Evolutionary conservation across 2,797 vertebrate species (phyloP).

Genomic region (Poecilia picta): DNA sequence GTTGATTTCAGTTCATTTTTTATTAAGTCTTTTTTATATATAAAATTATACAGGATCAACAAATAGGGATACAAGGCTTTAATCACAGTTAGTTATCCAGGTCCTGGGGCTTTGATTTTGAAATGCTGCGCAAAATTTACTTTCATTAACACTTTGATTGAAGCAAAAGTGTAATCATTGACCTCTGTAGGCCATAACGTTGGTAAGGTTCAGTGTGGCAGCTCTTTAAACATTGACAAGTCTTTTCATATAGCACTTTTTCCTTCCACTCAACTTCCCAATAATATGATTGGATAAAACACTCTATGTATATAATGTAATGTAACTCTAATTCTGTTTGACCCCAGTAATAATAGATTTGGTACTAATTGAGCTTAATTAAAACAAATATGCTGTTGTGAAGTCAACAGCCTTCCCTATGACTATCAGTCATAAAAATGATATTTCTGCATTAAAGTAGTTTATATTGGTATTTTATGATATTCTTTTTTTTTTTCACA

Average conservation of each 20-base stretch:
- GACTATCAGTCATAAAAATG: not conserved
- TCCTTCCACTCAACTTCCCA: not conserved
- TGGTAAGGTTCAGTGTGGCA: not conserved
- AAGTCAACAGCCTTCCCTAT: not conserved
- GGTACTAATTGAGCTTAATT: not conserved
- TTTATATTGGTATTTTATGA: not conserved
- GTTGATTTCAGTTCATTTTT: no score
- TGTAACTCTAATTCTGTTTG: not conserved
- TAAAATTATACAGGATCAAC: no score
- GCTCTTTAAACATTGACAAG: not conserved
- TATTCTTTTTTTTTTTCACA: not conserved
- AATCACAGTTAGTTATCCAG: not conserved
- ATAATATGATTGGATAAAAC: not conserved
- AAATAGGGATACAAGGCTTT: not conserved
- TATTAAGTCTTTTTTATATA: no score
- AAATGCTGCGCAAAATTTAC: not conserved
- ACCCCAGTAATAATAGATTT: not conserved
- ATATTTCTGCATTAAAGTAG: not conserved
- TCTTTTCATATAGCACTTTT: not conserved
- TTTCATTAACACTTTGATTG: not conserved
- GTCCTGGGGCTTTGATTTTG: not conserved
- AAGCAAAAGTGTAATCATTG: not conserved
- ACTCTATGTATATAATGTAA: no score
- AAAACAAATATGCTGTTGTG: not conserved
- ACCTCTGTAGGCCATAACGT: not conserved